Base-by-base conservation (phyloP, 2,888 invertebrate species). In the Drosophila infuscata region DNA sequence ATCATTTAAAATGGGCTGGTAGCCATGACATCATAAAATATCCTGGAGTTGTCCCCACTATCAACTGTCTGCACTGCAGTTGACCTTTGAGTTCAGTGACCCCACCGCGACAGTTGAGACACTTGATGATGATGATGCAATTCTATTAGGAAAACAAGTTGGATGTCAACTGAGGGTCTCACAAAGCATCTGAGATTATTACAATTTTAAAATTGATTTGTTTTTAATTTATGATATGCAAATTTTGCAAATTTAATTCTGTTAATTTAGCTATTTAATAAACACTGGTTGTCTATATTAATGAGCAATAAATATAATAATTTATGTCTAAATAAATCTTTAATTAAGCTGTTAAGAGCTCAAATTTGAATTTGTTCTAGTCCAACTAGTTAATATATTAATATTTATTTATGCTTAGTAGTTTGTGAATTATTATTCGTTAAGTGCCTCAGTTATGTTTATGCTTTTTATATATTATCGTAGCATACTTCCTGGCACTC, bases 61-160 rank as follows among this genome's bases (percentile, higher is more conserved):
- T 62, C 62, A 54, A 65, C 49, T 66, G 66, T 69, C 59, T 75
- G 75, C 51, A 52, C 54, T 69, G 77, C 78, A 85, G 72, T 78
- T 87, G 84, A 84, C 84, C 84, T 84, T 84, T 84, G 76, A 48
- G 84, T 87, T 82, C 84, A 76, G 66, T 80, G 87, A 87, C 60
- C 75, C n/a, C 48, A 46, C 9, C 68, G 54, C 48, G 29, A 30
- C 58, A 8, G 29, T 54, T 29, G 17, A 25, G 53, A 17, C 25
- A 25, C 46, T 41, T 32, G 49, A 9, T 20, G 20, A 35, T 43
- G 63, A 82, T 84, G 83, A 82, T 84, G 87, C 82, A 83, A 83
- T 70, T 52, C 30, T 32, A 32, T 8, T n/a, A 17, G 33, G 20
- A 17, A 29, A 15, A 20, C 32, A 12, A 48, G n/a, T 15, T 25